Evolutionary conservation across 2,888 invertebrate genomes (phyloP).

Genomic region (Syritta pipiens): DNA sequence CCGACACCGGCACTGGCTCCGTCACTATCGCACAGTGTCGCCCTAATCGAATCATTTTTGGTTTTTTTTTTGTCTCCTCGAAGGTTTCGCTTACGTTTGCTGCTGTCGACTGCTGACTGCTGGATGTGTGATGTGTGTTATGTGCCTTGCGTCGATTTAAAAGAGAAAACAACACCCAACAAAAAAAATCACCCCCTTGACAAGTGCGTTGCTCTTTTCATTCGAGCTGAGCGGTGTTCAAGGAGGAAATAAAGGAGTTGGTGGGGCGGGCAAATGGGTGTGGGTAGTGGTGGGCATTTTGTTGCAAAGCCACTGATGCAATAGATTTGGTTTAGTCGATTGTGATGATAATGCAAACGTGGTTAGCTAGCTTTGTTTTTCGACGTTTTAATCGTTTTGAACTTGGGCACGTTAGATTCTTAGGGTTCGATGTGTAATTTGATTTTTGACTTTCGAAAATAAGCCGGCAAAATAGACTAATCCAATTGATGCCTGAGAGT

Average conservation of each 20-base stretch:
- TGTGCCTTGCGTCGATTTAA: slow-evolving; percentile 42
- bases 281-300: slow-evolving; percentile 35
- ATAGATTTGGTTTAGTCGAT: slow-evolving; percentile 35
- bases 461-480: too few relatives aligned
- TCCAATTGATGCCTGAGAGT: too few relatives aligned
- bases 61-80: slow-evolving; percentile 45
- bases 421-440: slow-evolving; percentile 53
- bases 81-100: slow-evolving; percentile 49
- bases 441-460: too few relatives aligned
- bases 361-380: slow-evolving; percentile 15
- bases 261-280: slow-evolving; percentile 3
- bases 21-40: slow-evolving; percentile 23
- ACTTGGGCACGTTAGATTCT: slow-evolving; percentile 48
- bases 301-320: slow-evolving; percentile 54
- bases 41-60: slow-evolving; percentile 63
- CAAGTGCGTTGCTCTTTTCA: slow-evolving; percentile 67
- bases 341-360: slow-evolving; percentile 23
- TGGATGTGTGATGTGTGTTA: not conserved
- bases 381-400: slow-evolving; percentile 55
- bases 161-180: not conserved
- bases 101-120: slow-evolving; percentile 11
- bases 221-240: too few relatives aligned
- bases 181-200: slow-evolving; percentile 46
- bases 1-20: too few relatives aligned
- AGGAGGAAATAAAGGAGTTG: slow-evolving; percentile 52